phyloP scores from a whole-genome alignment of 2,888 invertebrate genomes.

The Heteromurus nitidus region DNA sequence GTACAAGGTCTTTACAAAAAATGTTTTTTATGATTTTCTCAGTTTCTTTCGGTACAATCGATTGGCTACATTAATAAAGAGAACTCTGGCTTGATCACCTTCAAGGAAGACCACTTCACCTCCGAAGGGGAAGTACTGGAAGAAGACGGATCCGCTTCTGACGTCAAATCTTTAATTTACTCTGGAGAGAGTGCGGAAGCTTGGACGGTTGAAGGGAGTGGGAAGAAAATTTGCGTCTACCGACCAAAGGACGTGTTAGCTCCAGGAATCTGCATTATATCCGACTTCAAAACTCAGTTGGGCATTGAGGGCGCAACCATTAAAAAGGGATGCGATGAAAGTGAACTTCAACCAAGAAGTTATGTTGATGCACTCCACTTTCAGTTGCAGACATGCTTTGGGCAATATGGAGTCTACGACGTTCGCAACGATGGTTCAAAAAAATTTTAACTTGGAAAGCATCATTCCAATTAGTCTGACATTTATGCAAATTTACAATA shows the following conservation, averaged over 20 bases:
- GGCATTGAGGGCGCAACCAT: constrained; percentile 4
- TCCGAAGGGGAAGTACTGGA: neutral
- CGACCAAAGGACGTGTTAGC: constrained; percentile 26
- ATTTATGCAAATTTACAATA: neutral
- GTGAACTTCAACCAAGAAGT: too few relatives aligned
- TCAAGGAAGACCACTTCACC: constrained; percentile 9
- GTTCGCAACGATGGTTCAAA: constrained; percentile 30
- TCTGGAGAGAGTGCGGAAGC: neutral
- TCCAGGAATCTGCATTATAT: constrained; percentile 38
- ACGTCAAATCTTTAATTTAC: constrained; percentile 32
- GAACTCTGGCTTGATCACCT: constrained; percentile 9
- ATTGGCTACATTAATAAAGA: constrained; percentile 20
- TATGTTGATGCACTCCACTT: neutral
- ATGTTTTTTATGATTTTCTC: too few relatives aligned
- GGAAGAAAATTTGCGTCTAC: constrained; percentile 17
- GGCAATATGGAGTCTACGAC: constrained; percentile 23
- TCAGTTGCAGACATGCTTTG: constrained; percentile 42
- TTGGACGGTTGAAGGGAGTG: constrained; percentile 46
- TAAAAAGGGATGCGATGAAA: constrained; percentile 25
- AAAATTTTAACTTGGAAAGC: constrained; percentile 1
- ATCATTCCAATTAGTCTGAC: constrained; percentile 3
- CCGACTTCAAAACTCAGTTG: constrained; percentile 18
- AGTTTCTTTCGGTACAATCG: too few relatives aligned
- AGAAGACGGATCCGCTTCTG: neutral
- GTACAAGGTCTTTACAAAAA: too few relatives aligned